Evolutionary conservation across 2,113 vertebrate species (phyloP).

Genomic region (Sporophila hypoxantha): DNA sequence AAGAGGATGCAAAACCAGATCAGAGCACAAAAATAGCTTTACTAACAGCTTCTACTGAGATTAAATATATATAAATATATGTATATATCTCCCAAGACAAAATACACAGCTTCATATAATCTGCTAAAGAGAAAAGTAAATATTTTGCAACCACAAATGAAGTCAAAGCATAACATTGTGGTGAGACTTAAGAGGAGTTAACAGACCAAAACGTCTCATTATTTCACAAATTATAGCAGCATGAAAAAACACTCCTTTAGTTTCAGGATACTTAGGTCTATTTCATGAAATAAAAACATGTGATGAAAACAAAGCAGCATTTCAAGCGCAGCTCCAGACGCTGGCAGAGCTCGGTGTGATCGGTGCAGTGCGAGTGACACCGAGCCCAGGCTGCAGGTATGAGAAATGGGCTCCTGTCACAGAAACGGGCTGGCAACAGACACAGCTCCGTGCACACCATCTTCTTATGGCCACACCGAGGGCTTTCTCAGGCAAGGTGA

Average conservation of each 20-base stretch:
- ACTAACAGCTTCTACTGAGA: slow-evolving; percentile 10
- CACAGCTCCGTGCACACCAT: neutral
- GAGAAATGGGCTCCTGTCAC: neutral
- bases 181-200: slow-evolving; percentile 57
- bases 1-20: neutral
- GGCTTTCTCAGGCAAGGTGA: neutral
- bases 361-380: neutral
- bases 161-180: slow-evolving; percentile 50
- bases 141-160: slow-evolving; percentile 59
- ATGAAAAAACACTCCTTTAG: slow-evolving; percentile 32
- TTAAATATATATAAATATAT: slow-evolving; percentile 10
- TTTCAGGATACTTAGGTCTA: slow-evolving; percentile 34
- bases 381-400: neutral
- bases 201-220: slow-evolving; percentile 51
- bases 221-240: slow-evolving; percentile 50
- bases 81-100: slow-evolving; percentile 46
- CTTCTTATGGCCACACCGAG: neutral
- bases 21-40: slow-evolving; percentile 6
- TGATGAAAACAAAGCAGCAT: neutral
- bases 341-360: neutral
- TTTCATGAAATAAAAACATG: slow-evolving; percentile 21
- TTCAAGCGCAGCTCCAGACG: neutral
- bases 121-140: slow-evolving; percentile 58
- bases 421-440: neutral
- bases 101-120: slow-evolving; percentile 51